Evolutionary conservation across 2,113 vertebrate species (phyloP).

Genomic region (Antigone vipio): DNA sequence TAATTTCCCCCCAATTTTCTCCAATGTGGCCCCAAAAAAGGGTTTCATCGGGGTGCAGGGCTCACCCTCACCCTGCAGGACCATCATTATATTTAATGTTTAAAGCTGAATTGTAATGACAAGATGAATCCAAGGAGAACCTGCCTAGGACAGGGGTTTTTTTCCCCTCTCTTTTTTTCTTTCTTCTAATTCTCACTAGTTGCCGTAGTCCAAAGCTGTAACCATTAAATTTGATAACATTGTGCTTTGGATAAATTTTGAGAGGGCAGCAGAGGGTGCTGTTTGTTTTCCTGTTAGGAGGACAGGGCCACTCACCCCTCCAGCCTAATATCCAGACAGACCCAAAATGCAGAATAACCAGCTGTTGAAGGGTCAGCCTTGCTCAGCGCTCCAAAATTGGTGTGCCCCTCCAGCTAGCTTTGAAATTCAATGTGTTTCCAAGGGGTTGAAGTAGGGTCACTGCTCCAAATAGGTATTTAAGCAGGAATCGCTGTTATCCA

Average conservation of each 20-base stretch:
- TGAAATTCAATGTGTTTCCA: neutral
- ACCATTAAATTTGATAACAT: rapidly evolving
- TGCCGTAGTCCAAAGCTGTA: neutral
- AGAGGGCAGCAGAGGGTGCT: conserved; percentile 11
- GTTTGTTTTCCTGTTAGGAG: neutral
- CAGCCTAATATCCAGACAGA: neutral
- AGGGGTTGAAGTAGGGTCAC: neutral
- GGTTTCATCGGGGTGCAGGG: rapidly evolving
- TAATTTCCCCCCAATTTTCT: neutral
- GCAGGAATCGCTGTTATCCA: rapidly evolving
- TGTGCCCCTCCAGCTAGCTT: rapidly evolving
- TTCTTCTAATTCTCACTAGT: neutral
- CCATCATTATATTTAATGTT: rapidly evolving
- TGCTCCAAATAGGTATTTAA: neutral
- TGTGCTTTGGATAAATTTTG: neutral
- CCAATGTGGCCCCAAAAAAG: neutral
- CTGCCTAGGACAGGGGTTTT: neutral
- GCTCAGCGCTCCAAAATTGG: rapidly evolving
- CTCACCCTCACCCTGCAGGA: rapidly evolving
- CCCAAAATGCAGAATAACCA: neutral
- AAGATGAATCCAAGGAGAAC: neutral
- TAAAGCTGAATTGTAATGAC: neutral
- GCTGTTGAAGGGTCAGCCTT: neutral
- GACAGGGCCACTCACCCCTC: neutral
- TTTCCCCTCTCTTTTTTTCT: neutral